Evolutionary conservation across 1,140 invertebrate species (phyloP), one percentile per base, ranked within the genome.

Genomic region (Meloidogyne chitwoodi): DNA sequence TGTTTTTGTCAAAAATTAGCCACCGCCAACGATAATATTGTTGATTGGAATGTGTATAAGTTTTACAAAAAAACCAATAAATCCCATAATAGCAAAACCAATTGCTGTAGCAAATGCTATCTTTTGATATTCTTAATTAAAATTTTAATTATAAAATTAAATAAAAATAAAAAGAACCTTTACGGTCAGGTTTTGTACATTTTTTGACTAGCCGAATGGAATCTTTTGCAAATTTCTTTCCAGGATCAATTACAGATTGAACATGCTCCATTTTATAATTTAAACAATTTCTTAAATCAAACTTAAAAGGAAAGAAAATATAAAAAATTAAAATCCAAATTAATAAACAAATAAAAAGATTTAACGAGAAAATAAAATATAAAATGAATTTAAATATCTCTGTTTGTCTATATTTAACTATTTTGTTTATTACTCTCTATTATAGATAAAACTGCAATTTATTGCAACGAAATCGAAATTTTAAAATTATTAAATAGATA

Each of bases 21-120:
- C 76, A 24, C 29, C 56, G n/a, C 41, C 68, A 22, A 79, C 66
- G 24, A 79, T 65, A 38, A 73, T 63, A 64, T 73, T 65, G 31
- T 74, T 99, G 90, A 99, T 99, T 78, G 97, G 97, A 89, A 99
- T 99, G 89, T 99, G 96, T 88, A 99, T 99, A 71, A 99, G 90
- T 90, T 99, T 99, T 8, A 99, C 96, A 85, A 99, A 99, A 90
- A 99, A 99, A 83, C 96, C 96, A 88, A 99, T 99, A 89, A 99
- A 99, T 66, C 97, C 97, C 97, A 99, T 99, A 88, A 99, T 98
- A 85, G 93, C 96, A 90, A 99, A 99, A 68, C 96, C 97, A 87
- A 99, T 97, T 0, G 96, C 97, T 78, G 97, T 99, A 61, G 97
- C 97, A 84, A 99, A 93, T 22, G 96, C 96, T 88, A 99, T 99